These are phyloP conservation scores for Lacanobia wlatinum DNA, from an alignment of 2,888 invertebrate genomes.

Conservation along the genomic window DNA sequence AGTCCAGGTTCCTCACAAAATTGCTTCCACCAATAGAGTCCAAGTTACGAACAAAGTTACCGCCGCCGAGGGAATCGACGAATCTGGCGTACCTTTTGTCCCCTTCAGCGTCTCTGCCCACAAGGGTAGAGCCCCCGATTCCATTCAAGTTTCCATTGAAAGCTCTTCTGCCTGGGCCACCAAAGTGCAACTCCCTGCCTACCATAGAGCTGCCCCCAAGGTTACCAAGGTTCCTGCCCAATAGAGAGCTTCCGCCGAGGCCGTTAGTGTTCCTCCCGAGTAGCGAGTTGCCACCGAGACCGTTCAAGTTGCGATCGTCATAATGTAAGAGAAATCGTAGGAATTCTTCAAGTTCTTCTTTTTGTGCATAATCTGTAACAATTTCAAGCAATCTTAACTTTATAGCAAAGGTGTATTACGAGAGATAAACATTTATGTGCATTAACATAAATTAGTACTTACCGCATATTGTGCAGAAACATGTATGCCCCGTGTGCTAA, in stretches of 20 bases:
- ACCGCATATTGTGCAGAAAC: conserved; percentile 67
- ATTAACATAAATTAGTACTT: conserved; percentile 71
- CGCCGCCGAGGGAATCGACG: conserved; percentile 80
- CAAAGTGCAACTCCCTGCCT: conserved; percentile 69
- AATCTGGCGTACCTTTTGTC: conserved; percentile 74
- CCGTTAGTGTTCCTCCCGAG: conserved; percentile 57
- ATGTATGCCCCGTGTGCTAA: conserved; percentile 69
- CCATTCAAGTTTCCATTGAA: conserved; percentile 69
- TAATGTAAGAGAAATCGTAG: conserved; percentile 79
- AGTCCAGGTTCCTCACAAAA: conserved; percentile 83
- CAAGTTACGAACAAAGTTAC: conserved; percentile 83
- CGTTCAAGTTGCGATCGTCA: conserved; percentile 70
- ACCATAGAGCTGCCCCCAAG: conserved; percentile 69
- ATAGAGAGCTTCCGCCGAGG: conserved; percentile 66
- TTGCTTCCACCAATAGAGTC: conserved; percentile 87
- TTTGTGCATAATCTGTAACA: conserved; percentile 83
- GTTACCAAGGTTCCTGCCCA: conserved; percentile 70
- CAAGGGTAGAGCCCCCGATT: conserved; percentile 69
- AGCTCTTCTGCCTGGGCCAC: conserved; percentile 73
- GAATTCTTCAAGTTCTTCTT: conserved; percentile 80
- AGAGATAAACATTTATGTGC: conserved; percentile 56
- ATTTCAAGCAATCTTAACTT: conserved; percentile 56
- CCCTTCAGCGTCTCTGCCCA: conserved; percentile 73
- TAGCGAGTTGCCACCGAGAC: conserved; percentile 63
- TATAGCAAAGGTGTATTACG: conserved; percentile 7